phyloP scores from a whole-genome alignment of 2,888 invertebrate genomes.

The Steromphala cineraria region DNA sequence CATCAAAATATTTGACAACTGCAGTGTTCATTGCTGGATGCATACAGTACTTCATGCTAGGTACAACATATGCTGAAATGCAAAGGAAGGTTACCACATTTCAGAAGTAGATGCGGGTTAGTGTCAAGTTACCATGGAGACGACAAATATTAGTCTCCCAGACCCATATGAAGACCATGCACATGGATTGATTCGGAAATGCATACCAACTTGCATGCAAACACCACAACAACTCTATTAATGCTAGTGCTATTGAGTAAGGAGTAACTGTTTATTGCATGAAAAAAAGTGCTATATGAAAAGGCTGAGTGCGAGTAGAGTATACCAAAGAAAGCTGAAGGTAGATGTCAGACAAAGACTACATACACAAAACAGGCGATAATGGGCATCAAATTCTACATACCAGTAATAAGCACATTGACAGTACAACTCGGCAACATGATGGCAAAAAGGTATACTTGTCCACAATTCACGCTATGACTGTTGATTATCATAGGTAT shows the following conservation, averaged over 20 bases:
- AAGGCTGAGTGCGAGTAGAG: constrained; percentile 12
- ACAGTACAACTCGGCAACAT: constrained; percentile 2
- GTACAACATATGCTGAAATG: constrained; percentile 21
- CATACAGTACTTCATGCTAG: constrained; percentile 3
- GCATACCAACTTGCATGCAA: constrained; percentile 16
- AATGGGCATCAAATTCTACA: constrained; percentile 10
- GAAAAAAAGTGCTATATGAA: constrained; percentile 20
- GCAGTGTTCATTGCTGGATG: neutral
- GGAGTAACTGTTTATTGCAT: constrained; percentile 19
- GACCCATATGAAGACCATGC: neutral
- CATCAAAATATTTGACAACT: neutral
- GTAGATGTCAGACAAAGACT: constrained; percentile 17
- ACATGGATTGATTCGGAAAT: constrained; percentile 1
- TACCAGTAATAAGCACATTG: neutral
- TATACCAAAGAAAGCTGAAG: constrained; percentile 20
- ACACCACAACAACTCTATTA: constrained; percentile 24
- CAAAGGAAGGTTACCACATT: constrained; percentile 21
- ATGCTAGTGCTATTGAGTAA: neutral
- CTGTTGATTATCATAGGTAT: neutral
- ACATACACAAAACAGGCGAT: constrained; percentile 22
- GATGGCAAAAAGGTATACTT: neutral
- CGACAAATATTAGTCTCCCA: constrained; percentile 6
- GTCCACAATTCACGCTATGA: neutral
- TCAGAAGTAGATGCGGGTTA: constrained; percentile 18
- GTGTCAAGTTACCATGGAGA: constrained; percentile 18